Conservation (phyloP, 2,888 invertebrate species). For the Nephrotoma guestfalica region DNA sequence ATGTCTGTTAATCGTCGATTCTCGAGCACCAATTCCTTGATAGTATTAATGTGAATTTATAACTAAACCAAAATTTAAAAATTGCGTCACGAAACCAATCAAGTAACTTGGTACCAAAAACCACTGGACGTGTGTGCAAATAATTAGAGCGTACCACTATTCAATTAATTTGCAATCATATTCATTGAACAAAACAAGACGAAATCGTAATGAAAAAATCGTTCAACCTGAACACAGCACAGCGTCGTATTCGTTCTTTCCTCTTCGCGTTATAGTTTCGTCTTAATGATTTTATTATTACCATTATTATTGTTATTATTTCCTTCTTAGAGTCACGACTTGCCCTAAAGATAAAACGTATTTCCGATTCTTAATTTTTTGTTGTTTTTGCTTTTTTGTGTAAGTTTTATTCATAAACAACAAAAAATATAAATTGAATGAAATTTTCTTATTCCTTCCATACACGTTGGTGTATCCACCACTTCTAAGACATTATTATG, state of each 20-base stretch:
- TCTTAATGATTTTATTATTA: background rate
- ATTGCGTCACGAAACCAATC: too few species aligned
- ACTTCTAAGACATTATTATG: background rate
- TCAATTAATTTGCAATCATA: background rate
- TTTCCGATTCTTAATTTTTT: background rate
- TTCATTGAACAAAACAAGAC: background rate
- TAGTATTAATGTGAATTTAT: too few species aligned
- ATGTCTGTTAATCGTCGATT: too few species aligned
- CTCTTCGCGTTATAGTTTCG: background rate
- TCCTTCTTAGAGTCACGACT: slow-evolving; percentile 4
- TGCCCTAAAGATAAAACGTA: slow-evolving; percentile 1
- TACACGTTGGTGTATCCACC: background rate
- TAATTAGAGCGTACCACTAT: background rate
- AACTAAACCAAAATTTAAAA: too few species aligned
- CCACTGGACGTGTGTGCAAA: background rate
- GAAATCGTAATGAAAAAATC: background rate
- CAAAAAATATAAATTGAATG: background rate
- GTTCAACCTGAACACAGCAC: background rate
- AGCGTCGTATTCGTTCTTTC: background rate
- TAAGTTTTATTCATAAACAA: background rate
- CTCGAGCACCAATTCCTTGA: too few species aligned
- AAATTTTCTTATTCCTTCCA: background rate
- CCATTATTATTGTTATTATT: slow-evolving; percentile 1
- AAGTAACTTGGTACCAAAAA: background rate
- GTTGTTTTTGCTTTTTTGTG: too few species aligned